A percentile compares a stretch with the other conserved stretches of the same genome.
These are phyloP conservation scores for Tuberolachnus salignus DNA, from an alignment of 2,888 invertebrate genomes.

Conservation along the genomic window DNA sequence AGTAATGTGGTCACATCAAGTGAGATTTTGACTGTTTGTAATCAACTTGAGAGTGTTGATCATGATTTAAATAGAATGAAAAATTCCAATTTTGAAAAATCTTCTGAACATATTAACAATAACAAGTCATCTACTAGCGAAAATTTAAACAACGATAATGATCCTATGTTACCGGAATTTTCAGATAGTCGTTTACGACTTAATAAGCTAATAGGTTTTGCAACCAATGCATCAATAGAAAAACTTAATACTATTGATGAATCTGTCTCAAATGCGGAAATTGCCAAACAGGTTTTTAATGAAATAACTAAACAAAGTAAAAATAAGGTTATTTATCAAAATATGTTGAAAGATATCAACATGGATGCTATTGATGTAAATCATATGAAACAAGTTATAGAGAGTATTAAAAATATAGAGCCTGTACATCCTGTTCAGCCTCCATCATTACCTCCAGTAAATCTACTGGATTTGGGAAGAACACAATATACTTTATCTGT, in stretches of 20 bases:
- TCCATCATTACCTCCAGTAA: background rate
- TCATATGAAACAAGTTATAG: constrained; percentile 31
- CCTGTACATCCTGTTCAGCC: background rate
- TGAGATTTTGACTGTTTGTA: background rate
- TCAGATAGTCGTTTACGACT: constrained; percentile 28
- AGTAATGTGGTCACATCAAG: background rate
- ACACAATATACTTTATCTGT: background rate
- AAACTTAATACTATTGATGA: constrained; percentile 34
- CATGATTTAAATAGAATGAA: background rate
- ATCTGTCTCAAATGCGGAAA: background rate
- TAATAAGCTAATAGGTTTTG: constrained; percentile 41
- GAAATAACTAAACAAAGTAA: background rate
- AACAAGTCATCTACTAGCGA: background rate
- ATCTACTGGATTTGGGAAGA: background rate
- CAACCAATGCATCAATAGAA: constrained; percentile 25
- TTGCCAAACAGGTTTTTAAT: constrained; percentile 36
- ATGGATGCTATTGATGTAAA: constrained; percentile 29
- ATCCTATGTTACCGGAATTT: background rate
- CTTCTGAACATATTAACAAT: background rate
- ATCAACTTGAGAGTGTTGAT: background rate
- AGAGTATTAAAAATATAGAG: constrained; percentile 3
- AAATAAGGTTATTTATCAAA: background rate
- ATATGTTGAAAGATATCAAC: constrained; percentile 30
- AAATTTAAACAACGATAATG: background rate
- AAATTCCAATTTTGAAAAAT: background rate